Conservation (phyloP, 1,140 invertebrate species). For the Semibalanus balanoides region DNA sequence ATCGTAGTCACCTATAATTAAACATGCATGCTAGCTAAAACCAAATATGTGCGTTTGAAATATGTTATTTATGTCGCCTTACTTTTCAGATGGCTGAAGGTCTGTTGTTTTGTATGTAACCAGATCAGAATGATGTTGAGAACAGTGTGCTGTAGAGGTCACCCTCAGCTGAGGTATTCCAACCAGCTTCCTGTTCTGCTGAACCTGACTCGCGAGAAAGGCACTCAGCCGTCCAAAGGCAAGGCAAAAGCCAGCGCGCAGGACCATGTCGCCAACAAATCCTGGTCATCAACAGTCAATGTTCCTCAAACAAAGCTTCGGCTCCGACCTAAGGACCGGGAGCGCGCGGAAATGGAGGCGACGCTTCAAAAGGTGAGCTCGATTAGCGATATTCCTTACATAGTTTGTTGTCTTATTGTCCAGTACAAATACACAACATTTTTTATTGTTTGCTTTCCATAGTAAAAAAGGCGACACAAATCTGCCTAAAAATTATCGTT, state of each 20-base stretch:
- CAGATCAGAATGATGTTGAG: neutral
- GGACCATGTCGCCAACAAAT: neutral
- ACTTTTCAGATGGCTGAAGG: too few relatives aligned
- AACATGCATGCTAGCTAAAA: too few relatives aligned
- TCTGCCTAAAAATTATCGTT: too few relatives aligned
- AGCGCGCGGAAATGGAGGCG: neutral
- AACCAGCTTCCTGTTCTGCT: neutral
- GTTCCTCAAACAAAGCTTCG: neutral
- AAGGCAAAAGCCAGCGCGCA: neutral
- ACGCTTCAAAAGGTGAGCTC: neutral
- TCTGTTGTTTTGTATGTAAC: too few relatives aligned
- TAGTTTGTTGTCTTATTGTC: too few relatives aligned
- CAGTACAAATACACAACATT: too few relatives aligned
- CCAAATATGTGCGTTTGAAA: too few relatives aligned
- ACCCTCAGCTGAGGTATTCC: neutral
- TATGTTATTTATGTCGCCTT: too few relatives aligned
- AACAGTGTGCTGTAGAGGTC: neutral
- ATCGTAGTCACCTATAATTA: too few relatives aligned
- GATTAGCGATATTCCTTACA: neutral
- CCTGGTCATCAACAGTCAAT: constrained; percentile 1
- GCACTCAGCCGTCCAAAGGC: neutral
- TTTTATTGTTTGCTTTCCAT: too few relatives aligned
- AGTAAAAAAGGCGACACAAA: too few relatives aligned
- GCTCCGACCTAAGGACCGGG: neutral
- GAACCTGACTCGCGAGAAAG: neutral